A percentile compares a stretch with the other conserved stretches of the same genome.
phyloP scores from a whole-genome alignment of 2,797 vertebrate genomes.

The Mormyrops boulengeri region DNA sequence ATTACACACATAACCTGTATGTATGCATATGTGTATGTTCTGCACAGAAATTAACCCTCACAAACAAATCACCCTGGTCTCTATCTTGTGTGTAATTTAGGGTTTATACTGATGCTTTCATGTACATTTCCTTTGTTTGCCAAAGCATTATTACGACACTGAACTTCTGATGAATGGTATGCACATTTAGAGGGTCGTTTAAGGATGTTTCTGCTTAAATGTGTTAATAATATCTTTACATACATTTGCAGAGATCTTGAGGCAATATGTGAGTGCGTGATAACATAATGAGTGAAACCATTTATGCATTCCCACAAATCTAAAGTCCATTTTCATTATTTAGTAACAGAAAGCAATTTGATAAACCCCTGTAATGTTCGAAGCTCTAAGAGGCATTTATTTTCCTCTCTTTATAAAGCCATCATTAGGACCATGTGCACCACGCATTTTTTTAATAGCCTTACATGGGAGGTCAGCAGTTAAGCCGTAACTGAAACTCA shows the following conservation, averaged over 20 bases:
- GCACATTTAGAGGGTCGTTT: neutral
- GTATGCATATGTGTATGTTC: neutral
- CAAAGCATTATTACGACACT: neutral
- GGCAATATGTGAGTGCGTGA: neutral
- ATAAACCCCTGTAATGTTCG: neutral
- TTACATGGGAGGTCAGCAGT: conserved; percentile 49
- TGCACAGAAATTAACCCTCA: neutral
- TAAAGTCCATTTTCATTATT: conserved; percentile 11
- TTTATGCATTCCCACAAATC: neutral
- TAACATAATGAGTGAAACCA: conserved; percentile 7
- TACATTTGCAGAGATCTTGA: conserved; percentile 23
- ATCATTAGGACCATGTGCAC: conserved; percentile 47
- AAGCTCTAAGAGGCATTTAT: neutral
- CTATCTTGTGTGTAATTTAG: neutral
- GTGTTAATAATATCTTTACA: conserved; percentile 22
- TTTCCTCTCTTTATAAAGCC: conserved; percentile 29
- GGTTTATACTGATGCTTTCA: neutral
- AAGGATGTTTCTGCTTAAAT: conserved; percentile 12
- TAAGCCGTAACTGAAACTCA: conserved; percentile 57
- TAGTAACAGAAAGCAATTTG: neutral
- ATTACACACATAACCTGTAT: neutral
- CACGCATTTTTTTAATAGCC: conserved; percentile 50
- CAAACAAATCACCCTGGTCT: neutral
- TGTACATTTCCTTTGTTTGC: neutral
- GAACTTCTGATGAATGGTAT: neutral